phyloP scores from a whole-genome alignment of 2,113 vertebrate genomes.

The Sander vitreus region DNA sequence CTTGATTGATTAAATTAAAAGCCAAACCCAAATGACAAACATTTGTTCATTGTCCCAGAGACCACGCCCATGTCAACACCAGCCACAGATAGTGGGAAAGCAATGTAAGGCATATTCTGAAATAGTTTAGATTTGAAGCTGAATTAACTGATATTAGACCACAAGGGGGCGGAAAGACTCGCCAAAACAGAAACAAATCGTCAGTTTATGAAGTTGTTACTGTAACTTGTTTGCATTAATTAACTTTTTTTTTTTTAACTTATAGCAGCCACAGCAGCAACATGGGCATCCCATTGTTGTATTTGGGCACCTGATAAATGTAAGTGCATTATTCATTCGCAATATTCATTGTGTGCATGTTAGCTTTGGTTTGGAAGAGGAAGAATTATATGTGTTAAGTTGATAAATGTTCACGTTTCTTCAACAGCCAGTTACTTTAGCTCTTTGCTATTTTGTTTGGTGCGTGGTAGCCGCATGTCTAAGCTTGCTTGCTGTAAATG shows the following conservation, averaged over 20 bases:
- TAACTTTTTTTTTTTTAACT: background rate
- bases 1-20: slow-evolving; percentile 30
- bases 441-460: background rate
- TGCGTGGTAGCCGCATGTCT: background rate
- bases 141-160: background rate
- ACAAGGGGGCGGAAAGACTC: background rate
- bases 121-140: background rate
- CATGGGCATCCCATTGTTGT: background rate
- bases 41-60: slow-evolving; percentile 58
- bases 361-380: background rate
- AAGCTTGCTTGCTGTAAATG: background rate
- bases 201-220: background rate
- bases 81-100: slow-evolving; percentile 27
- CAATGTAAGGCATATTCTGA: background rate
- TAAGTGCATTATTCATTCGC: background rate
- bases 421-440: background rate
- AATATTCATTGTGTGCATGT: background rate
- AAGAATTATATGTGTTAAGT: background rate
- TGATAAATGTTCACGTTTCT: background rate
- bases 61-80: slow-evolving; percentile 73
- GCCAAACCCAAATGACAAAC: slow-evolving; percentile 63
- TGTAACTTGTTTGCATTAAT: background rate
- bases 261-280: background rate
- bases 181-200: background rate
- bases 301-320: background rate